Percentiles rank a stretch among this genome's conserved stretches.
phyloP scores from a whole-genome alignment of 2,888 invertebrate genomes.

The Didymodactylos carnosus region DNA sequence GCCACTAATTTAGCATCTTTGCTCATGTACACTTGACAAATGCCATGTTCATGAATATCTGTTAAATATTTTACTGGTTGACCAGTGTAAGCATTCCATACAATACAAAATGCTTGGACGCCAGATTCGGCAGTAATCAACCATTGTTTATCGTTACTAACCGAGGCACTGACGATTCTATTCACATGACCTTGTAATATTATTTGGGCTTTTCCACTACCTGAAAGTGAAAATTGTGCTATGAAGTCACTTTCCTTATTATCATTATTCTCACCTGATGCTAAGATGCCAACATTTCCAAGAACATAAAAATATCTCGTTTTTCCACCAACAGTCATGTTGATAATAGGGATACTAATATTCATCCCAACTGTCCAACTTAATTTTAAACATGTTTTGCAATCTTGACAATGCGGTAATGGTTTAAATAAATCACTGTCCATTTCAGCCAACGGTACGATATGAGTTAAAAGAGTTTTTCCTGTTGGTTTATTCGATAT shows the following conservation, averaged over 20 bases:
- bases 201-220: not conserved
- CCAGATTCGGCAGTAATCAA: not conserved
- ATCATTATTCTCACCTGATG: too few species aligned
- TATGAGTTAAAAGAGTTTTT: too few species aligned
- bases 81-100: not conserved
- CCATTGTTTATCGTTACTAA: not conserved
- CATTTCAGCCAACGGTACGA: too few species aligned
- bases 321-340: not conserved
- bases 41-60: not conserved
- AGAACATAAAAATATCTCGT: not conserved
- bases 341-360: not conserved
- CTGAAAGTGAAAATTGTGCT: too few species aligned
- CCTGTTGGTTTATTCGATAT: too few species aligned
- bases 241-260: too few species aligned
- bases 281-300: not conserved
- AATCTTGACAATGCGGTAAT: too few species aligned
- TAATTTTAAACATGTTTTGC: too few species aligned
- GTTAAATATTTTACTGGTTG: not conserved
- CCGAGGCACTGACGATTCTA: not conserved
- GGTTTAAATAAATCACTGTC: too few species aligned
- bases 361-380: not conserved
- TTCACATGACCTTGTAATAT: not conserved
- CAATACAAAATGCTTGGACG: not conserved
- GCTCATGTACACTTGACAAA: not conserved
- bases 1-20: not conserved